These are phyloP conservation scores for Gasteruption jaculator DNA, from an alignment of 2,888 invertebrate genomes.

Conservation along the genomic window DNA sequence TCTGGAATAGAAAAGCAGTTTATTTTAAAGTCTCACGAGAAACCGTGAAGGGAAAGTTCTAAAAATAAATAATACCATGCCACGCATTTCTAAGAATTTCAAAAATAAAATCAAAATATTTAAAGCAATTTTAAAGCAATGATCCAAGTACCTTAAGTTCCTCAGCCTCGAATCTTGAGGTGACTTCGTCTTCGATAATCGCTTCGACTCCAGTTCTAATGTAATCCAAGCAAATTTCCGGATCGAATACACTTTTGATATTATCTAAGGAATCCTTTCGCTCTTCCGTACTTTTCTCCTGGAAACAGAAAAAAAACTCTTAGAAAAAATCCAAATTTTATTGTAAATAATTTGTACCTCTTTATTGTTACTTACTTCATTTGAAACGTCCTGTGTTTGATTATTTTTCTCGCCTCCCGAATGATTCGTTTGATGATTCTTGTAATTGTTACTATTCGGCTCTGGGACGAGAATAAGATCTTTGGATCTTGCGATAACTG, in stretches of 20 bases:
- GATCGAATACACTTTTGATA: constrained; percentile 67
- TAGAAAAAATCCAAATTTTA: not conserved
- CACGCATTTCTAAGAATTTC: not conserved
- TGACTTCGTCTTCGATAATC: constrained; percentile 98
- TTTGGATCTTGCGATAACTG: constrained; percentile 67
- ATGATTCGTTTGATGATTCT: constrained; percentile 43
- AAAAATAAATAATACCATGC: constrained; percentile 6
- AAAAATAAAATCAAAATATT: not conserved
- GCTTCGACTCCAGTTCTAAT: constrained; percentile 92
- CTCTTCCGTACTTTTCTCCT: constrained; percentile 38
- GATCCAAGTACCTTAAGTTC: constrained; percentile 75
- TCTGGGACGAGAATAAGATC: constrained; percentile 72
- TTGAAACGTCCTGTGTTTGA: constrained; percentile 9
- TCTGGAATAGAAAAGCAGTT: constrained; percentile 55
- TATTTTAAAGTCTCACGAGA: constrained; percentile 6
- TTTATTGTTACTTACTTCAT: constrained; percentile 25
- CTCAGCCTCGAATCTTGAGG: constrained; percentile 94
- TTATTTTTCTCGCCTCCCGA: constrained; percentile 7
- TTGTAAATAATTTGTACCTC: constrained; percentile 16
- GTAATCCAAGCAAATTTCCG: constrained; percentile 81
- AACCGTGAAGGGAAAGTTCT: constrained; percentile 1
- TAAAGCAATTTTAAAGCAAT: constrained; percentile 3
- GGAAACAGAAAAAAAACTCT: too few relatives aligned
- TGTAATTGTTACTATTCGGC: constrained; percentile 59
- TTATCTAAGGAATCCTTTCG: constrained; percentile 51